Base-by-base conservation (phyloP, 2,113 vertebrate genomes). In the Colinus virginianus region DNA sequence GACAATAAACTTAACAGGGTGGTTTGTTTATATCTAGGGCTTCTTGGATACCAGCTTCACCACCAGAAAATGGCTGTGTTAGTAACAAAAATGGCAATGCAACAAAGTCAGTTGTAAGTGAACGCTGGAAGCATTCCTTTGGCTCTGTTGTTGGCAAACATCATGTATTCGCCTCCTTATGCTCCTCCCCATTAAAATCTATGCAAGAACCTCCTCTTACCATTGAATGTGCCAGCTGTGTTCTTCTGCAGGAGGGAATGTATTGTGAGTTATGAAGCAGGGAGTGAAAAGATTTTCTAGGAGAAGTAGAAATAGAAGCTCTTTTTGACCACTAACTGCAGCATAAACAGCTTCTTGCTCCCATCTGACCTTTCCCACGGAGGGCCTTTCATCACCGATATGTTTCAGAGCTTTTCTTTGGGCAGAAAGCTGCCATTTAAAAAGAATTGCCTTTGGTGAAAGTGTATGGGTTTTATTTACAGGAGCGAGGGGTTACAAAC, bases 231-330 rank as follows among this genome's bases (percentile, higher is more conserved):
- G 40, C 36, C 22, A 11, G 13, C 22, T 88, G 22, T 23, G 11
- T 69, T 64, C 61, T 91, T 61, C 46, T 20, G 32, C 55, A 19
- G 75, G 76, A 82, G 28, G 22, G 75, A 75, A 42, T 6, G 10
- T 0, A 0, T 53, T 74, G 4, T 1, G 25, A 56, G 43, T n/a
- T 85, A n/a, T 0, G 0, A 71, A 79, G 42, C 32, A 22, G 17
- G 46, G 49, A 67, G 61, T n/a, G 13, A 69, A 93, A 46, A 19
- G 4, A 7, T 70, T 30, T 14, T 45, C 23, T 67, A 21, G 11
- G 23, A 84, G 40, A 40, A 75, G 42, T 19, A 62, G 23, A 46
- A 40, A 25, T 48, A 59, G 3, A 45, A 66, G 11, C 12, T 71
- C 23, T 48, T 36, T 28, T 49, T 19, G 28, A 22, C 3, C 81